These are phyloP conservation scores for Synodontis membranacea DNA, from an alignment of 2,113 vertebrate species.

Conservation along the genomic window DNA sequence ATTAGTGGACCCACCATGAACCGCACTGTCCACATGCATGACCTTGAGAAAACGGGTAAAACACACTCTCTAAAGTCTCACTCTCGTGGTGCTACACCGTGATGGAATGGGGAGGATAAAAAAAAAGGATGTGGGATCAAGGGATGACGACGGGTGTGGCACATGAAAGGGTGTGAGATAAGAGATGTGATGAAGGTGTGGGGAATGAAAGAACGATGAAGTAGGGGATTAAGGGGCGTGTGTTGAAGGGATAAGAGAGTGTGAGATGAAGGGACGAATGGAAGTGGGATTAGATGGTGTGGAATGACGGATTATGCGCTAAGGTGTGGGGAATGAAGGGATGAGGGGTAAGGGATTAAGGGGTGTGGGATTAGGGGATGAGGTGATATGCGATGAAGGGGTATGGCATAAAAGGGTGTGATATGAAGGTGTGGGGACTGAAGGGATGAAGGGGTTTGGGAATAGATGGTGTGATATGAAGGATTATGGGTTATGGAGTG, in stretches of 20 bases:
- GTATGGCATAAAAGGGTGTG: neutral
- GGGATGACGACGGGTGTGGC: neutral
- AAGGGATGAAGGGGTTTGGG: neutral
- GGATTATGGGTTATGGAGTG: neutral
- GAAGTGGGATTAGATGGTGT: too few relatives aligned
- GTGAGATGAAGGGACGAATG: neutral
- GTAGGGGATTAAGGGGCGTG: neutral
- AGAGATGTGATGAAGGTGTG: neutral
- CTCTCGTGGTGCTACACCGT: neutral
- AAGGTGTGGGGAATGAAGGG: neutral
- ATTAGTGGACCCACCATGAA: neutral
- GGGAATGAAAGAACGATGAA: neutral
- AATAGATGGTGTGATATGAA: neutral
- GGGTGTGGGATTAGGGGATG: neutral
- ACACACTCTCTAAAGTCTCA: neutral
- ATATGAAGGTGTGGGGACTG: neutral
- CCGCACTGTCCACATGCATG: neutral
- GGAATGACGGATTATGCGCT: neutral
- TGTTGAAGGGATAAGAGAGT: neutral
- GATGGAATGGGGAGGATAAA: neutral
- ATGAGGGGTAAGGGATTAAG: neutral
- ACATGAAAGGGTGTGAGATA: neutral
- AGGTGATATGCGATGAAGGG: neutral
- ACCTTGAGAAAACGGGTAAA: neutral
- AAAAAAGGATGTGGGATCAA: neutral